phyloP scores from a whole-genome alignment of 2,888 invertebrate genomes.

The Drosophila phalerata region DNA sequence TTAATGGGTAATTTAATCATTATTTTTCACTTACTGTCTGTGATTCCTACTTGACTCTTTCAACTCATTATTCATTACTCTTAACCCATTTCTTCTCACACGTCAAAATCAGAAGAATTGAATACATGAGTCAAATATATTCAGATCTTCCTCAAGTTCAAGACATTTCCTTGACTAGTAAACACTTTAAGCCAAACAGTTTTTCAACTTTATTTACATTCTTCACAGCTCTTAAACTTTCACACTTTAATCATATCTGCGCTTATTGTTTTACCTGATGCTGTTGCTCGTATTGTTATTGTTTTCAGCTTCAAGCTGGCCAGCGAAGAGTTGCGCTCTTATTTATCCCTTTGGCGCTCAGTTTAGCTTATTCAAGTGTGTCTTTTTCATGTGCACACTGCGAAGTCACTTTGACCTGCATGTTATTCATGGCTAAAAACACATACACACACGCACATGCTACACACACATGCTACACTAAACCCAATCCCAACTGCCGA shows the following conservation, averaged over 20 bases:
- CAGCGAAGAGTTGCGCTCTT: slow-evolving; percentile 64
- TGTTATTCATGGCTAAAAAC: slow-evolving; percentile 75
- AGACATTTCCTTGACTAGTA: not conserved
- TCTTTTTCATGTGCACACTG: slow-evolving; percentile 60
- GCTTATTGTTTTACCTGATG: slow-evolving; percentile 65
- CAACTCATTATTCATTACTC: too few species aligned
- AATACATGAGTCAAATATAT: not conserved
- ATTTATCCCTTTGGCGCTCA: slow-evolving; percentile 74
- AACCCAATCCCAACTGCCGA: slow-evolving; percentile 60
- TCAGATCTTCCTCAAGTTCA: not conserved
- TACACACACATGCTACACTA: not conserved
- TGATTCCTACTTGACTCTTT: too few species aligned
- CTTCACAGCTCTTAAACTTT: slow-evolving; percentile 55
- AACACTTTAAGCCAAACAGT: slow-evolving; percentile 20
- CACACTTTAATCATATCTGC: slow-evolving; percentile 67
- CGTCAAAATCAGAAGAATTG: not conserved
- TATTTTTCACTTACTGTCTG: too few species aligned
- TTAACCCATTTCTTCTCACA: too few species aligned
- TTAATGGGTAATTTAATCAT: too few species aligned
- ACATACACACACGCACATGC: slow-evolving; percentile 36
- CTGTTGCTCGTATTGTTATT: slow-evolving; percentile 24
- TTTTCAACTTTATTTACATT: slow-evolving; percentile 39
- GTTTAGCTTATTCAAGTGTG: slow-evolving; percentile 67
- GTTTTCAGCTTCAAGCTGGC: slow-evolving; percentile 51
- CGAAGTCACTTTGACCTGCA: slow-evolving; percentile 77